phyloP scores from a whole-genome alignment of 2,888 invertebrate species.

The Andricus quercusramuli region DNA sequence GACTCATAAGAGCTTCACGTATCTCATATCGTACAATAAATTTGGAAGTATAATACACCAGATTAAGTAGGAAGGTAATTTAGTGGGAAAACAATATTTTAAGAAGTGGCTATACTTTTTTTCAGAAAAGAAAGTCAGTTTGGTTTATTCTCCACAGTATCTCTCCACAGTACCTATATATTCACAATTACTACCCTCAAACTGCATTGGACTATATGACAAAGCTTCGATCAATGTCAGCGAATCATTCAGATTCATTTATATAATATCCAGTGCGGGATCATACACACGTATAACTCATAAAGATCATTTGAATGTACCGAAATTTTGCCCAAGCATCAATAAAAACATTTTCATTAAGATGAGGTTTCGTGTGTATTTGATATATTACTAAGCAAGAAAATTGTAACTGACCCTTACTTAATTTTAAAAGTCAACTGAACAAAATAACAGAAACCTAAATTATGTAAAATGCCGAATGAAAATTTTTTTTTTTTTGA shows the following conservation, averaged over 20 bases:
- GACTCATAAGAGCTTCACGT: background rate
- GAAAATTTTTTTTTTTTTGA: background rate
- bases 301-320: background rate
- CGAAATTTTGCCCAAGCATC: background rate
- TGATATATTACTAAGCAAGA: background rate
- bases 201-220: background rate
- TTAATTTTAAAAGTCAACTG: background rate
- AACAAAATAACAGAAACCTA: background rate
- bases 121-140: background rate
- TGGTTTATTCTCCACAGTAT: conserved; percentile 44
- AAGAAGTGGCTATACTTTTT: background rate
- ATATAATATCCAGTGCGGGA: background rate
- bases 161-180: conserved; percentile 38
- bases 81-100: background rate
- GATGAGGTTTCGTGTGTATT: background rate
- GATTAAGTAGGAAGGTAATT: conserved; percentile 3
- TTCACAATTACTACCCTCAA: background rate
- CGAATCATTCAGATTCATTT: conserved; percentile 1
- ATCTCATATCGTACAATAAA: background rate
- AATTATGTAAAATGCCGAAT: background rate
- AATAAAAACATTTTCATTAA: background rate
- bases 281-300: background rate
- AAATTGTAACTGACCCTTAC: background rate
- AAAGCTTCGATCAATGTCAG: background rate
- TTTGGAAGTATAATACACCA: background rate